Evolutionary conservation across 2,113 vertebrate genomes (phyloP).

Genomic region (Tetrax tetrax): DNA sequence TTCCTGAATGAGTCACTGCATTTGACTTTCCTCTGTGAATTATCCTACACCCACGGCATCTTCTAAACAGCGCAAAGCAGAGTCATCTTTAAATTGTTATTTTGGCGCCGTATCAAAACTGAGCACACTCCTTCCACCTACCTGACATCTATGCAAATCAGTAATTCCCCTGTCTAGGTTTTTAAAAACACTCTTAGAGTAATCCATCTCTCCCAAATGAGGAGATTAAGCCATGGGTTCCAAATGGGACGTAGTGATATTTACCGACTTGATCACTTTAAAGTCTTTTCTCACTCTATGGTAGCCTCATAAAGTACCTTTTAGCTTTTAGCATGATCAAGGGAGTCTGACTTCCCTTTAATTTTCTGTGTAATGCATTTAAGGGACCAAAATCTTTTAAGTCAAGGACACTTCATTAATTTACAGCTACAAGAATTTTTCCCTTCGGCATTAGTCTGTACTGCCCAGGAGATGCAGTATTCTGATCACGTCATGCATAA

Average conservation of each 20-base stretch:
- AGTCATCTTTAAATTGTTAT: background rate
- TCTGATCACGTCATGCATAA: background rate
- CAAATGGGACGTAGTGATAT: background rate
- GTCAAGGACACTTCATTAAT: background rate
- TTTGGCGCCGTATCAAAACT: background rate
- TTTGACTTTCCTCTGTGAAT: background rate
- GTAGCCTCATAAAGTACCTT: background rate
- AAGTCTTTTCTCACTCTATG: background rate
- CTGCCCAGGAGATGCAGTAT: background rate
- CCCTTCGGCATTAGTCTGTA: background rate
- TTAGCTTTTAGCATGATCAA: constrained; percentile 31
- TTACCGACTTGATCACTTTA: background rate
- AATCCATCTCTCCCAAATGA: background rate
- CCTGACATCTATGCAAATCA: background rate
- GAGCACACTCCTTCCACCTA: background rate
- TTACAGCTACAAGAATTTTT: background rate
- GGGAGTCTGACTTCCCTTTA: constrained; percentile 7
- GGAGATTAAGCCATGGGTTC: background rate
- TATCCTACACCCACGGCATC: background rate
- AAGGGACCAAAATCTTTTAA: constrained; percentile 1
- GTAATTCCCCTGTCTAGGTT: background rate
- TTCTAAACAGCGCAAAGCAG: background rate
- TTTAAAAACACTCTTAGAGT: background rate
- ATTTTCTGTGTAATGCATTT: background rate
- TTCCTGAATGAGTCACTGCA: background rate